Conservation (phyloP, 2,888 invertebrate genomes). For the Heliconius ethilla region DNA sequence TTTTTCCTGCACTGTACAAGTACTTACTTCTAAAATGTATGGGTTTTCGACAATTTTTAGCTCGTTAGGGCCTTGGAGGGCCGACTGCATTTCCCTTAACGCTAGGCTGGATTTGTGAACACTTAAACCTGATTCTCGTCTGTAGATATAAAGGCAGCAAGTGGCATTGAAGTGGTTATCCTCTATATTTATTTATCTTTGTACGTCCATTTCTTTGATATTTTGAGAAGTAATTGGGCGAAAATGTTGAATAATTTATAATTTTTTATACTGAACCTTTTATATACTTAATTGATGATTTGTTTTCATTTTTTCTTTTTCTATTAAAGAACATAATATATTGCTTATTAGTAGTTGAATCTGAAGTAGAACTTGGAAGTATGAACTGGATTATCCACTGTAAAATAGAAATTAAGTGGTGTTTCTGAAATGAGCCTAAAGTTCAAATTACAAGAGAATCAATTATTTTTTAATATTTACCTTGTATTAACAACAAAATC, state of each 20-base stretch:
- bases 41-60: conserved; percentile 27
- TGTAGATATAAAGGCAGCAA: conserved; percentile 26
- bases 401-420: too few relatives aligned
- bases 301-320: background rate
- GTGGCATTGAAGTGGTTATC: conserved; percentile 25
- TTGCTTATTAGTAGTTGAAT: too few relatives aligned
- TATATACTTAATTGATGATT: background rate
- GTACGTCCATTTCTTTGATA: conserved; percentile 13
- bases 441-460: background rate
- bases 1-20: conserved; percentile 14
- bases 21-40: conserved; percentile 29
- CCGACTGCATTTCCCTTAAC: conserved; percentile 29
- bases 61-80: conserved; percentile 30
- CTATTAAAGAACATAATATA: too few relatives aligned
- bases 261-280: background rate
- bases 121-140: conserved; percentile 27
- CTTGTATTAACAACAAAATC: background rate
- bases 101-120: conserved; percentile 20
- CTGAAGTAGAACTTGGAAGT: too few relatives aligned
- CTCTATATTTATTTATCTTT: conserved; percentile 24
- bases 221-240: conserved; percentile 12
- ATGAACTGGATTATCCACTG: too few relatives aligned
- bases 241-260: background rate
- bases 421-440: too few relatives aligned
- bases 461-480: background rate